These are phyloP conservation scores for Meandrusa payeni DNA, from an alignment of 2,888 invertebrate genomes.

Conservation along the genomic window DNA sequence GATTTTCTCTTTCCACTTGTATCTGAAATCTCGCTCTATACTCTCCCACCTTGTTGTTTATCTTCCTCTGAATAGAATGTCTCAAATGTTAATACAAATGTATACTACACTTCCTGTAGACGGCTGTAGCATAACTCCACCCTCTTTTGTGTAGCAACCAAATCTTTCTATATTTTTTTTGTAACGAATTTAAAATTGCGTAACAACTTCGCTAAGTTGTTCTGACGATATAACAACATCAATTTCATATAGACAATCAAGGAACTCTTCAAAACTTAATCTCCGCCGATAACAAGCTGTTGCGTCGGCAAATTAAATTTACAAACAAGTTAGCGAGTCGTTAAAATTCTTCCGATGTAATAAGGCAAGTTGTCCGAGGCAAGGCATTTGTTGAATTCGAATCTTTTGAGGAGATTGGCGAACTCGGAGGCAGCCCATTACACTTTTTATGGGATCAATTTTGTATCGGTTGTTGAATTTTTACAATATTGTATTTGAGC, in stretches of 20 bases:
- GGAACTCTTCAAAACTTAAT: slow-evolving; percentile 74
- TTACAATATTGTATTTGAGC: no score
- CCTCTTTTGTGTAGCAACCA: no score
- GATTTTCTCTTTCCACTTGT: no score
- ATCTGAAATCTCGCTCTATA: no score
- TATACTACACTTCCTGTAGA: no score
- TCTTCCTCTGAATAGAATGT: no score
- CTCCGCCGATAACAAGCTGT: slow-evolving; percentile 69
- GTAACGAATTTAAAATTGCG: slow-evolving; percentile 6
- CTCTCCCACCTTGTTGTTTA: no score
- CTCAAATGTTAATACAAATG: no score
- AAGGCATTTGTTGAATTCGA: slow-evolving; percentile 30
- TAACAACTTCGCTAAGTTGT: slow-evolving; percentile 11
- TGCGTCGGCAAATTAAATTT: slow-evolving; percentile 74
- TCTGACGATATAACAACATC: slow-evolving; percentile 43
- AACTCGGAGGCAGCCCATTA: slow-evolving; percentile 13
- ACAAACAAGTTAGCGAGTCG: slow-evolving; percentile 76
- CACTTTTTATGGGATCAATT: slow-evolving; percentile 8
- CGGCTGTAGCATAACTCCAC: no score
- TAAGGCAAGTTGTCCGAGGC: slow-evolving; percentile 51
- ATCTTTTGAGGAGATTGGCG: slow-evolving; percentile 24
- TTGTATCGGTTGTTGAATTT: slow-evolving; percentile 6
- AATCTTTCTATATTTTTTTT: no score
- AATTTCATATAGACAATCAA: slow-evolving; percentile 61
- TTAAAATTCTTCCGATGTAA: slow-evolving; percentile 76